Evolutionary conservation across 2,888 invertebrate genomes (phyloP).

Genomic region (Gastracanthus pulcherrimus): DNA sequence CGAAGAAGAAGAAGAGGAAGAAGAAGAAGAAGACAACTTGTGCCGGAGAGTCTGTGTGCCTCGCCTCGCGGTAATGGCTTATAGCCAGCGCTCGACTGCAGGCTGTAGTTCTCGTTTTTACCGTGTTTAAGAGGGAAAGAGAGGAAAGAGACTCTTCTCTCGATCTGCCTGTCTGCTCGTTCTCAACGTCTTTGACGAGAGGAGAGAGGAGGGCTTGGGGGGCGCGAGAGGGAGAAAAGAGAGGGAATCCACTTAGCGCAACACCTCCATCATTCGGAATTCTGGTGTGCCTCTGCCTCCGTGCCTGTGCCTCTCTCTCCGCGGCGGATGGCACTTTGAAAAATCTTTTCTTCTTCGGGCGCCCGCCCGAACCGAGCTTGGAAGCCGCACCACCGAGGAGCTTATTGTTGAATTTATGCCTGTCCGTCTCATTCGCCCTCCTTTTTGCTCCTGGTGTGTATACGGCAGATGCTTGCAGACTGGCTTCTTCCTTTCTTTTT

Average conservation of each 20-base stretch:
- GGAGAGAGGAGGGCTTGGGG: constrained; percentile 25
- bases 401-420: constrained; percentile 54
- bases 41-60: constrained; percentile 59
- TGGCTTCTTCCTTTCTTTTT: constrained; percentile 15
- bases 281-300: constrained; percentile 4
- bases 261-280: constrained; percentile 56
- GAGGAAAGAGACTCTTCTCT: constrained; percentile 4
- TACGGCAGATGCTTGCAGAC: no score
- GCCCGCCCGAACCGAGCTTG: constrained; percentile 16
- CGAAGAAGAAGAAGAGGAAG: constrained; percentile 43
- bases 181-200: constrained; percentile 48
- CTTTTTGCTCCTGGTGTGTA: background rate
- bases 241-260: constrained; percentile 55
- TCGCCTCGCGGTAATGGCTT: constrained; percentile 73
- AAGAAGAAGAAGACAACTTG: constrained; percentile 46
- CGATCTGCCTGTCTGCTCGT: constrained; percentile 52
- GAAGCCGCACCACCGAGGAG: constrained; percentile 30
- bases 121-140: constrained; percentile 36
- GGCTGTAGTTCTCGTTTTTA: constrained; percentile 63
- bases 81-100: constrained; percentile 67
- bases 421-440: constrained; percentile 31
- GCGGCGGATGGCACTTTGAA: constrained; percentile 53
- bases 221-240: constrained; percentile 11
- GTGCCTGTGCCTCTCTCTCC: background rate
- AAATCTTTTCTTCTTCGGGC: constrained; percentile 54